Conservation (phyloP, 2,797 vertebrate species). For the Rhincodon typus region DNA sequence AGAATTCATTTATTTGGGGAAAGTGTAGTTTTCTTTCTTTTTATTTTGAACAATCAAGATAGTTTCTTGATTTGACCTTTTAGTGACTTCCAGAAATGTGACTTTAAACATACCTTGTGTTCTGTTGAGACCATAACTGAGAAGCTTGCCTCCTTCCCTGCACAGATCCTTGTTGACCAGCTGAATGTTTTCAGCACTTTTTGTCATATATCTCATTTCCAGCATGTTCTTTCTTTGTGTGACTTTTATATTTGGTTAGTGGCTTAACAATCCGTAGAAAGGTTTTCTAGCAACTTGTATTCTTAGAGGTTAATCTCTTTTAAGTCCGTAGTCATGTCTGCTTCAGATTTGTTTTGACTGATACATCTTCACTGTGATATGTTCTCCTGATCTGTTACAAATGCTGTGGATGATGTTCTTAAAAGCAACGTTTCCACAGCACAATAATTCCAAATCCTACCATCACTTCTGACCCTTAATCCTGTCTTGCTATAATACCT, state of each 20-base stretch:
- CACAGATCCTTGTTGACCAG: too few species aligned
- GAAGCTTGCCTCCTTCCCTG: not conserved
- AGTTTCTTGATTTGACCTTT: not conserved
- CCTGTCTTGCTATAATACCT: conserved; percentile 42
- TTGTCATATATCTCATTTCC: not conserved
- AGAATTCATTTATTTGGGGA: not conserved
- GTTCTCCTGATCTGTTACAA: conserved; percentile 22
- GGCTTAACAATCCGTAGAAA: too few species aligned
- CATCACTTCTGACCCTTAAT: conserved; percentile 46
- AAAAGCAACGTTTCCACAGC: conserved; percentile 44
- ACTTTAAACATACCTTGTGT: not conserved
- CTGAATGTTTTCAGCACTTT: not conserved
- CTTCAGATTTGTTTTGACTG: conserved; percentile 17
- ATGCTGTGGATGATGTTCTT: conserved; percentile 41
- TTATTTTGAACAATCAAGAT: not conserved
- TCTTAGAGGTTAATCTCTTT: not conserved
- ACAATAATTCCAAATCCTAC: conserved; percentile 46
- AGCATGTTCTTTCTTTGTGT: not conserved
- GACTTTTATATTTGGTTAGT: not conserved
- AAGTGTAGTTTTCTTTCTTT: not conserved
- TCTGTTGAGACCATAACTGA: not conserved
- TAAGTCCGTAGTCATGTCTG: not conserved
- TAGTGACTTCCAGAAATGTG: not conserved
- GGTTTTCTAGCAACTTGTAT: not conserved
- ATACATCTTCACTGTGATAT: not conserved